Percentiles rank a stretch among this genome's conserved stretches.
Evolutionary conservation across 2,113 vertebrate genomes (phyloP).

Genomic region (Colius striatus): DNA sequence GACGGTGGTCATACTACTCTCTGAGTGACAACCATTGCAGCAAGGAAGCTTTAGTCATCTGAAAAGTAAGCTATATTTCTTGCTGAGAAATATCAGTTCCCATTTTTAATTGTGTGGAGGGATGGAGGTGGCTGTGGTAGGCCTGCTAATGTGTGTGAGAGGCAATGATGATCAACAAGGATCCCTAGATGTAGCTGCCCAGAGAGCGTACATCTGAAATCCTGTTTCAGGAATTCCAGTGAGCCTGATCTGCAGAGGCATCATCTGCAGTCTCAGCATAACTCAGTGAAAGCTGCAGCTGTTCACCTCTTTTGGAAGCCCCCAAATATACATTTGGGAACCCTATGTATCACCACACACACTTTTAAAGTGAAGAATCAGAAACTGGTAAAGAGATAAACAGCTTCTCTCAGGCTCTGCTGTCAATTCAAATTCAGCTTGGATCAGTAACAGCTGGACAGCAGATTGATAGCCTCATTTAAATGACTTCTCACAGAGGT

Average conservation of each 20-base stretch:
- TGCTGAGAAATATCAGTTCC: conserved; percentile 35
- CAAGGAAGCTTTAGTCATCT: conserved; percentile 23
- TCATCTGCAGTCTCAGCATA: not conserved
- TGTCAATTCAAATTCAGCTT: conserved; percentile 39
- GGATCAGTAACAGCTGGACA: conserved; percentile 44
- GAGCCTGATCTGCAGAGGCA: not conserved
- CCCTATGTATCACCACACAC: not conserved
- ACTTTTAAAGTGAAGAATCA: not conserved
- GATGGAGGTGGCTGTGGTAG: not conserved
- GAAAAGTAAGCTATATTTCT: conserved; percentile 36
- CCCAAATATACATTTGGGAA: not conserved
- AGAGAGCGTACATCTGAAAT: not conserved
- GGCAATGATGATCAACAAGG: not conserved
- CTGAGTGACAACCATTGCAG: not conserved
- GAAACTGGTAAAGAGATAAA: not conserved
- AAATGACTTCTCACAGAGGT: conserved; percentile 39
- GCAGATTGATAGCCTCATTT: conserved; percentile 31
- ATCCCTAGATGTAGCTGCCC: not conserved
- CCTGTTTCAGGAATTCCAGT: not conserved
- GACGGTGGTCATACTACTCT: not conserved
- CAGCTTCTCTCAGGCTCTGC: not conserved
- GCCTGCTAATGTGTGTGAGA: not conserved
- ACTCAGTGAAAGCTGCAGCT: not conserved
- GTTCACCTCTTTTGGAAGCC: not conserved
- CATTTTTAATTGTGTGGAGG: not conserved